Conservation (phyloP, 64 coral and sea anemone genomes). For the Montipora capricornis region DNA sequence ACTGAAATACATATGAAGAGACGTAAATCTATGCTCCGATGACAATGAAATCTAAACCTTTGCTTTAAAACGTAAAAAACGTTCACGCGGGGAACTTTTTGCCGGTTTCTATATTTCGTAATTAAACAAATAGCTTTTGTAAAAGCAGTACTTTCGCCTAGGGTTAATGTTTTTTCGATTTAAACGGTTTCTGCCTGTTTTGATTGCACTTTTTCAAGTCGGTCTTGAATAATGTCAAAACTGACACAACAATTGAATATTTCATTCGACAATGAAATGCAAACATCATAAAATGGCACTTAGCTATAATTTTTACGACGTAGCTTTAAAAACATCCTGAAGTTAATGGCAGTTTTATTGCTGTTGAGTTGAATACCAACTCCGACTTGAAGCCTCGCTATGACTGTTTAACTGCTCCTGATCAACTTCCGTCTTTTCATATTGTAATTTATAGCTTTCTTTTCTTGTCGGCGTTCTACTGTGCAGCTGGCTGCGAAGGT, state of each 20-base stretch:
- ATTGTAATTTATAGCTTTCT: constrained; percentile 38
- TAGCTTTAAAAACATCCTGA: constrained; percentile 25
- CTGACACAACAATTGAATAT: not conserved
- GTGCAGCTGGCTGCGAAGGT: constrained; percentile 19
- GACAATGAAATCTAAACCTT: not conserved
- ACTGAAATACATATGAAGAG: not conserved
- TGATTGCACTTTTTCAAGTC: constrained; percentile 25
- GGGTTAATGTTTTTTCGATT: not conserved
- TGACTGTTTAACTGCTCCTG: constrained; percentile 45
- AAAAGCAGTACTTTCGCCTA: not conserved
- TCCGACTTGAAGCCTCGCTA: not conserved
- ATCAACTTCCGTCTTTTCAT: constrained; percentile 33
- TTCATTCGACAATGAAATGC: constrained; percentile 2
- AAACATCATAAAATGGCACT: constrained; percentile 30
- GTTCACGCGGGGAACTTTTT: not conserved
- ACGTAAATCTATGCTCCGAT: not conserved
- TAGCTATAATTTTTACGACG: constrained; percentile 22
- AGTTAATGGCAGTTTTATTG: constrained; percentile 58
- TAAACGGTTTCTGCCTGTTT: not conserved
- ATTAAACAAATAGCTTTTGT: not conserved
- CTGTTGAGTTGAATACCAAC: constrained; percentile 36
- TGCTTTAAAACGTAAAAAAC: not conserved
- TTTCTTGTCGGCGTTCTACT: not conserved
- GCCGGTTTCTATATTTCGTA: not conserved
- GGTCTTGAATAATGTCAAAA: constrained; percentile 1